phyloP scores from a whole-genome alignment of 2,888 invertebrate genomes.

The Eupithecia dodoneata region DNA sequence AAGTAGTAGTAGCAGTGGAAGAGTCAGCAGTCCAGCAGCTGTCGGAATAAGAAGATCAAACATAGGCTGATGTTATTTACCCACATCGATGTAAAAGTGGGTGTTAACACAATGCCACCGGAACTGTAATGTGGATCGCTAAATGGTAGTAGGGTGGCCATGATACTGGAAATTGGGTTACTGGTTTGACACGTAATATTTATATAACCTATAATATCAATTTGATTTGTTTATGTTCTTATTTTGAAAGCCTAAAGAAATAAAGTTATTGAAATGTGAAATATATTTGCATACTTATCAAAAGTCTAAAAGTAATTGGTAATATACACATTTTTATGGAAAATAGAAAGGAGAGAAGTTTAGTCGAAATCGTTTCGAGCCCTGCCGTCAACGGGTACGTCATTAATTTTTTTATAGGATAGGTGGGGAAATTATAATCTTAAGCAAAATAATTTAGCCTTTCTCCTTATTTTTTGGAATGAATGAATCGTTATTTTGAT shows the following conservation, averaged over 20 bases:
- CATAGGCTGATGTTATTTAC: slow-evolving; percentile 39
- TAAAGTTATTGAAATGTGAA: neutral
- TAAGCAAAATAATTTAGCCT: neutral
- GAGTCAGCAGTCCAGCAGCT: slow-evolving; percentile 4
- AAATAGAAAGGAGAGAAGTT: neutral
- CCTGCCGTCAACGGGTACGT: neutral
- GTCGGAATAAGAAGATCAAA: slow-evolving; percentile 37
- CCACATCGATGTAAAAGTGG: slow-evolving; percentile 63
- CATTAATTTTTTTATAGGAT: neutral
- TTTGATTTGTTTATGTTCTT: too few relatives aligned
- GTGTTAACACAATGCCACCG: slow-evolving; percentile 72
- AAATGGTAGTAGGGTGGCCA: slow-evolving; percentile 49
- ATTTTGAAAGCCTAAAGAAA: too few relatives aligned
- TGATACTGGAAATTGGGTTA: neutral
- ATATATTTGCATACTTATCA: neutral
- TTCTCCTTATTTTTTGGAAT: too few relatives aligned
- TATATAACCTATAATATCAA: too few relatives aligned
- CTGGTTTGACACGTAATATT: neutral
- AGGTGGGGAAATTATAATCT: neutral
- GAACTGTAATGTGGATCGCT: slow-evolving; percentile 67
- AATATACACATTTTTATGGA: neutral
- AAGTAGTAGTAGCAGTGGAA: too few relatives aligned
- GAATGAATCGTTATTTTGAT: neutral
- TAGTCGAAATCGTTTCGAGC: neutral
- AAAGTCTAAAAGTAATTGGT: neutral